Base-by-base conservation (phyloP, 2,113 vertebrate genomes). In the Catharus minimus region DNA sequence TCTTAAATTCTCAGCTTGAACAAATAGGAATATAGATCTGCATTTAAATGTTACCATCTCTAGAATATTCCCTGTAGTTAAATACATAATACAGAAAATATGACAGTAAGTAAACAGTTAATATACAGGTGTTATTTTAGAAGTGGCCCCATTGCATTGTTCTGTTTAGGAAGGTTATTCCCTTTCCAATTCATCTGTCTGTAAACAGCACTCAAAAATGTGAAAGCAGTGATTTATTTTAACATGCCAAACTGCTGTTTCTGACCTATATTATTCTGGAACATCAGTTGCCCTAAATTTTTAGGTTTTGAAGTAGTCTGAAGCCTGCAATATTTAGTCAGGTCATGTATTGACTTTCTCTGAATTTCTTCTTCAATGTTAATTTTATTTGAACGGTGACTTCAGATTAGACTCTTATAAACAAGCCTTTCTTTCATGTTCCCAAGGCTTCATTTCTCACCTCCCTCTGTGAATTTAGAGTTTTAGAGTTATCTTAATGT, bases 201-300 rank as follows among this genome's bases (percentile, higher is more conserved):
- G 68, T 86, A 81, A 88, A 86, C 53, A 93, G 39, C 41, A 38
- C 19, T 86, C 69, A 82, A 13, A 81, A 15, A 78, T 90, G 52
- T 72, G 69, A 94, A 93, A 90, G 65, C 65, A 52, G 41, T 83
- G 76, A 56, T 92, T 94, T 91, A 88, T 95, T 95, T 86, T 88
- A 84, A 79, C 20, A 50, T 18, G 41, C 80, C 78, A 57, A 83
- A 74, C 44, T 91, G 53, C 69, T 86, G 17, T 86, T 74, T 49
- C 65, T 94, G 93, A 90, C 90, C 86, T 91, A 32, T 88, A 83
- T 91, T 95, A 61, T 90, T 78, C 56, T 69, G 69, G 55, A 95
- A 92, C 80, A 94, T 94, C 90, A 92, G 90, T 86, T 86, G 69
- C 62, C 76, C 77, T 88, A 72, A 75, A 68, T 81, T 95, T 90